These are phyloP conservation scores for Plebejus argus DNA, from an alignment of 2,888 invertebrate genomes.

Conservation along the genomic window DNA sequence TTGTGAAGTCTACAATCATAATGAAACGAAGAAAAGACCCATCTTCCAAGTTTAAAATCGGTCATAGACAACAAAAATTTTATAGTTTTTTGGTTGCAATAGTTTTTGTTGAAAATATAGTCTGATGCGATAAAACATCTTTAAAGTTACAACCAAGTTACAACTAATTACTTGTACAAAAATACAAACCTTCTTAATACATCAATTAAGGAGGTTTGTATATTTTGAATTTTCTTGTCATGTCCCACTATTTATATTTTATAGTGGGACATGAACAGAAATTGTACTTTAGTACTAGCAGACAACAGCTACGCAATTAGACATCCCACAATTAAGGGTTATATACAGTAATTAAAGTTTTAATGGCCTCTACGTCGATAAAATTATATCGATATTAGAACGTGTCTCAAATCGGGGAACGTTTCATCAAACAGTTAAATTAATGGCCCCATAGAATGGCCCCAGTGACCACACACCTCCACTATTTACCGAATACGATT, in stretches of 20 bases:
- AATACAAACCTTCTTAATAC: too few species aligned
- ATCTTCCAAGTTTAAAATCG: not conserved
- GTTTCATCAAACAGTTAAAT: constrained; percentile 17
- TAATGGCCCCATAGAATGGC: constrained; percentile 46
- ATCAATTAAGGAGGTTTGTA: too few species aligned
- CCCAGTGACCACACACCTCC: constrained; percentile 61
- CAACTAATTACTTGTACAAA: too few species aligned
- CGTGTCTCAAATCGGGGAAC: not conserved
- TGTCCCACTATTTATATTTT: not conserved
- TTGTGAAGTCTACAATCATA: not conserved
- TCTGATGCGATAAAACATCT: too few species aligned
- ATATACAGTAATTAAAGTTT: not conserved
- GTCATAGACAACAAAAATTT: too few species aligned
- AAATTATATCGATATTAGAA: constrained; percentile 19
- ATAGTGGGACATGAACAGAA: too few species aligned
- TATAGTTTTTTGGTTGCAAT: too few species aligned
- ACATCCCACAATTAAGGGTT: not conserved
- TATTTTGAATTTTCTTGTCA: too few species aligned
- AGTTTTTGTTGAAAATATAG: too few species aligned
- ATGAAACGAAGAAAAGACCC: not conserved
- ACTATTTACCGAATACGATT: constrained; percentile 58
- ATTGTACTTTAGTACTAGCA: not conserved
- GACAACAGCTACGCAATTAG: not conserved
- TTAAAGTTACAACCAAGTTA: too few species aligned
- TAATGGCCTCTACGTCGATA: not conserved